Evolutionary conservation across 1,140 invertebrate species (phyloP).

Genomic region (Papilio polytes): DNA sequence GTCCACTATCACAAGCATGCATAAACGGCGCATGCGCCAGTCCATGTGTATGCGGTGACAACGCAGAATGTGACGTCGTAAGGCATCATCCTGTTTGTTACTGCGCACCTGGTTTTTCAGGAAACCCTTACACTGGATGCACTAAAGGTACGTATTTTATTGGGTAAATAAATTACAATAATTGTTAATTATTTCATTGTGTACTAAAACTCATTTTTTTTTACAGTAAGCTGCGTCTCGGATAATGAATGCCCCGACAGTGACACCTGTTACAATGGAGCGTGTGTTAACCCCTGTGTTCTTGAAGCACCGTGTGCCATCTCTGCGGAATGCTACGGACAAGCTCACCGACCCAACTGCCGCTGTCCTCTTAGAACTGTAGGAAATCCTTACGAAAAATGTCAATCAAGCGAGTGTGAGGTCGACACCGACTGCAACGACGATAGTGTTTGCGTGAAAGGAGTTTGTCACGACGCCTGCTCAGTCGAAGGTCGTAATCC

Average conservation of each 20-base stretch:
- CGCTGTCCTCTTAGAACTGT: slow-evolving; percentile 88
- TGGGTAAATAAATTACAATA: slow-evolving; percentile 31
- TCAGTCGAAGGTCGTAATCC: slow-evolving; percentile 84
- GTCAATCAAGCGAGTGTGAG: slow-evolving; percentile 92
- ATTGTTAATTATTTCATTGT: slow-evolving; percentile 25
- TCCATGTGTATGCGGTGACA: slow-evolving; percentile 93
- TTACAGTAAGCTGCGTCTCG: slow-evolving; percentile 90
- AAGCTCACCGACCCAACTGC: slow-evolving; percentile 90
- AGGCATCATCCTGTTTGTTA: slow-evolving; percentile 93
- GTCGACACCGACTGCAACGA: slow-evolving; percentile 90
- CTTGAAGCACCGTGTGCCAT: slow-evolving; percentile 91
- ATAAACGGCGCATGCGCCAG: slow-evolving; percentile 90
- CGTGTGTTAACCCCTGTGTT: slow-evolving; percentile 92
- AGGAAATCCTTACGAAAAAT: slow-evolving; percentile 91
- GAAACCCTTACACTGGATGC: slow-evolving; percentile 93
- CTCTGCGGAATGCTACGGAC: slow-evolving; percentile 92
- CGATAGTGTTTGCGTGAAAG: slow-evolving; percentile 88
- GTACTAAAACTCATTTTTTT: slow-evolving; percentile 49
- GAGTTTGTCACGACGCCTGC: slow-evolving; percentile 91
- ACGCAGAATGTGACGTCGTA: slow-evolving; percentile 91
- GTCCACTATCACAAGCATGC: slow-evolving; percentile 91
- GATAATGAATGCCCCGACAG: slow-evolving; percentile 91
- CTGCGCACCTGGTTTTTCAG: slow-evolving; percentile 91
- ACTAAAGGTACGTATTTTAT: slow-evolving; percentile 85
- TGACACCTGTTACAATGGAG: slow-evolving; percentile 92